These are phyloP conservation scores for Drosophila nannoptera DNA, from an alignment of 1,140 invertebrate species.

Conservation along the genomic window DNA sequence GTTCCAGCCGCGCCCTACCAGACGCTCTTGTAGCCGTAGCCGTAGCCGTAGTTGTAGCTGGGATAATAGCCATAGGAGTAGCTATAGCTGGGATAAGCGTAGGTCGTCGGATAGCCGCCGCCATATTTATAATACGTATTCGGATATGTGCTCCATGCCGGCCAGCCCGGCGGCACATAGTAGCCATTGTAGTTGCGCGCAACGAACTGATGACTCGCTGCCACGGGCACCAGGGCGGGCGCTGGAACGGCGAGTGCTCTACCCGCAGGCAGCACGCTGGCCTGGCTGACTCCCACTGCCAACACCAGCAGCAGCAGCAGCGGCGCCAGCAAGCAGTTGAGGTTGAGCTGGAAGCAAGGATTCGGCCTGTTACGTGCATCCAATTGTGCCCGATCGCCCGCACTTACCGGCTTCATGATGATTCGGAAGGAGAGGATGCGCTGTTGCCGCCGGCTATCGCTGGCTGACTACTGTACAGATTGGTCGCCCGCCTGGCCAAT, in stretches of 20 bases:
- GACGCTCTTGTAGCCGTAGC: conserved; percentile 59
- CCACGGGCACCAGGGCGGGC: conserved; percentile 44
- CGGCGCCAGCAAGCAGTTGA: conserved; percentile 48
- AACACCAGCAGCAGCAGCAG: conserved; percentile 28
- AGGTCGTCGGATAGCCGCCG: conserved; percentile 39
- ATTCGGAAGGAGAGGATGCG: conserved; percentile 3
- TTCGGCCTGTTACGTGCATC: no score
- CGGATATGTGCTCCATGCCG: conserved; percentile 42
- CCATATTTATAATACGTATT: conserved; percentile 52
- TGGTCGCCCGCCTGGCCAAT: conserved; percentile 5
- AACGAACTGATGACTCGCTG: conserved; percentile 65
- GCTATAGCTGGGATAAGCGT: conserved; percentile 37
- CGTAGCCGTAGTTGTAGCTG: conserved; percentile 43
- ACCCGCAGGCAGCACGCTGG: conserved; percentile 53
- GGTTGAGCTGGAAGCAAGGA: conserved; percentile 4
- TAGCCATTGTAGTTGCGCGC: conserved; percentile 56
- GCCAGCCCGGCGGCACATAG: conserved; percentile 51
- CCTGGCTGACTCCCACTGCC: neutral
- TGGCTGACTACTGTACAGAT: conserved; percentile 42
- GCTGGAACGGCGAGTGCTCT: conserved; percentile 14
- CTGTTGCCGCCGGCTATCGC: conserved; percentile 3
- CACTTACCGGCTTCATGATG: conserved; percentile 59
- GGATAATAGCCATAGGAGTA: conserved; percentile 57
- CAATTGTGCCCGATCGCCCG: neutral
- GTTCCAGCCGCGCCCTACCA: conserved; percentile 37